Evolutionary conservation across 2,113 vertebrate species (phyloP).

Genomic region (Boulengerochromis microlepis): DNA sequence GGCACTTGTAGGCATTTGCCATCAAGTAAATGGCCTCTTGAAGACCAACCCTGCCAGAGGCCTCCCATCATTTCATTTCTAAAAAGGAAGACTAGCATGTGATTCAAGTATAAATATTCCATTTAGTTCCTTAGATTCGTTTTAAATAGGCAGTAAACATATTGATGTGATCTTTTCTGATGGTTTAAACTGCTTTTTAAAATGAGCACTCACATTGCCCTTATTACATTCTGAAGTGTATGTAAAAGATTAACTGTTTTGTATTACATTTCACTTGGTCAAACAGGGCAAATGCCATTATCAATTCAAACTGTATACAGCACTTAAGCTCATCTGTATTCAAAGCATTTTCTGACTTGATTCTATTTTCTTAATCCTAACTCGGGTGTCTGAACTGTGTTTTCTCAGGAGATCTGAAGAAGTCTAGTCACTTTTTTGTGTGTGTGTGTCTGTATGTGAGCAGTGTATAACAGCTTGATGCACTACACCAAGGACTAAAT

Average conservation of each 20-base stretch:
- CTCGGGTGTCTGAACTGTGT: background rate
- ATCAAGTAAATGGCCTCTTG: background rate
- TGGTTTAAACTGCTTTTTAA: background rate
- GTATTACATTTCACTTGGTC: background rate
- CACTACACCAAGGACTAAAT: constrained; percentile 26
- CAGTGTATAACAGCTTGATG: background rate
- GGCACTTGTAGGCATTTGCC: constrained; percentile 4
- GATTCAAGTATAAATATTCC: background rate
- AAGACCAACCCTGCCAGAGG: background rate
- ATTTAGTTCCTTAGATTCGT: background rate
- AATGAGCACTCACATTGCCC: background rate
- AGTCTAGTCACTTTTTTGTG: background rate
- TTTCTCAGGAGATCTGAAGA: background rate
- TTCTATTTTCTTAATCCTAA: background rate
- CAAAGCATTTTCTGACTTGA: background rate
- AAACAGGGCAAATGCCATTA: background rate
- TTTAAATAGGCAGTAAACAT: background rate
- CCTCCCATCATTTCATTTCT: background rate
- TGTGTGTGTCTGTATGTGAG: background rate
- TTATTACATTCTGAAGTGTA: background rate
- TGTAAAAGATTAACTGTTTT: background rate
- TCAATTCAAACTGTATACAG: background rate
- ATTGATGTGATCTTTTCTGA: background rate
- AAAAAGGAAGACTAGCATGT: background rate
- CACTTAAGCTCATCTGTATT: background rate